phyloP scores from a whole-genome alignment of 1,140 invertebrate species.

The Ips nitidus region DNA sequence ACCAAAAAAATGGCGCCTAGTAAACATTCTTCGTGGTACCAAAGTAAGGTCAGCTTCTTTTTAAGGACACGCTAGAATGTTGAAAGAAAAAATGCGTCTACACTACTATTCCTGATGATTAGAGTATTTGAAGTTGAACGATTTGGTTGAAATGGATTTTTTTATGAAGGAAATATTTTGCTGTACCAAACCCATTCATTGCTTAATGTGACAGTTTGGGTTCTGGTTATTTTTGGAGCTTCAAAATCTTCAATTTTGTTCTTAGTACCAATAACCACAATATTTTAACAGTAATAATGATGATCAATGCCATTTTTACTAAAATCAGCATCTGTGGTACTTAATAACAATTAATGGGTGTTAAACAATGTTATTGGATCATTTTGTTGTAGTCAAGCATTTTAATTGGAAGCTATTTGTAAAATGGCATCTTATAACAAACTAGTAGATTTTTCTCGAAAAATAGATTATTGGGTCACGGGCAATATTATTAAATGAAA shows the following conservation, averaged over 20 bases:
- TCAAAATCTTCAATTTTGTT: too few relatives aligned
- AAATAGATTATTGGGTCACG: constrained; percentile 31
- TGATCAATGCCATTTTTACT: too few relatives aligned
- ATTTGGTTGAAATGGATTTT: too few relatives aligned
- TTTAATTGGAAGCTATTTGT: constrained; percentile 8
- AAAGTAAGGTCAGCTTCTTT: constrained; percentile 4
- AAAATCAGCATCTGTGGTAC: too few relatives aligned
- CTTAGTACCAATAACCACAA: too few relatives aligned
- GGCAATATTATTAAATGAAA: constrained; percentile 31
- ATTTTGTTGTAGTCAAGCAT: neutral
- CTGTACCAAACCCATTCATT: too few relatives aligned
- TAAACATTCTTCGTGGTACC: neutral
- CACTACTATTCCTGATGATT: neutral
- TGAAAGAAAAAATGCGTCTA: neutral
- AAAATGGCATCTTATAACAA: constrained; percentile 7
- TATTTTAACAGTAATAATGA: too few relatives aligned
- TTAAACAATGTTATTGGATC: too few relatives aligned
- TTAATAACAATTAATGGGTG: too few relatives aligned
- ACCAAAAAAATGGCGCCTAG: neutral
- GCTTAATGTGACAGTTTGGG: too few relatives aligned
- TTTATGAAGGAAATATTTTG: too few relatives aligned
- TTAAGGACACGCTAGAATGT: constrained; percentile 1
- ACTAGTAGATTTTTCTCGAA: constrained; percentile 8
- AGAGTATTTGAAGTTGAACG: neutral
- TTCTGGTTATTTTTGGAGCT: too few relatives aligned